A percentile compares a stretch with the other conserved stretches of the same genome.
Conservation (phyloP, 2,113 vertebrate genomes). For the Labeo rohita region DNA sequence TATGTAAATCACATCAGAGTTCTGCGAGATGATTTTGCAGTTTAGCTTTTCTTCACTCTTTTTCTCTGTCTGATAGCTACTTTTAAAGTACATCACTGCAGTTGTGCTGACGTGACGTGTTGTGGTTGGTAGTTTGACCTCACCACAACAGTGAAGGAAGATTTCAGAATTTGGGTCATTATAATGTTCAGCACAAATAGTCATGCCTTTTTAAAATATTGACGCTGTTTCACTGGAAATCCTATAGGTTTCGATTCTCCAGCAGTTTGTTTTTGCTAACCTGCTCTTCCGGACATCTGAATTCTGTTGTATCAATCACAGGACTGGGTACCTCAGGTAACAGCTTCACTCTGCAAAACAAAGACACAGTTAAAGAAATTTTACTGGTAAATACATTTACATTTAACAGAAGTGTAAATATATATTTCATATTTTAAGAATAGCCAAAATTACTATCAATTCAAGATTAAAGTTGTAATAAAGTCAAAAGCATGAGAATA, state of each 20-base stretch:
- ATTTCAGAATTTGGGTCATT: background rate
- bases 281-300: conserved; percentile 25
- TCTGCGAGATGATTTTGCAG: background rate
- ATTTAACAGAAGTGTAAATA: background rate
- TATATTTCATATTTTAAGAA: background rate
- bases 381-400: background rate
- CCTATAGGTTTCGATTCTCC: background rate
- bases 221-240: background rate
- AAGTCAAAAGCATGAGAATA: too few species aligned
- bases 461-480: too few species aligned
- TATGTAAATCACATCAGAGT: background rate
- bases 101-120: background rate
- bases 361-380: background rate
- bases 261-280: conserved; percentile 32
- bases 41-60: background rate
- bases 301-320: conserved; percentile 35
- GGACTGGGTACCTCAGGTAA: conserved; percentile 53
- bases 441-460: too few species aligned
- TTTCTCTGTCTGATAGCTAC: background rate
- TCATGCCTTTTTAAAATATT: background rate
- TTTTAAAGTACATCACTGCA: background rate
- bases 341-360: conserved; percentile 45
- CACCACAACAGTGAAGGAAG: background rate
- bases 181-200: background rate
- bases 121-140: background rate